Evolutionary conservation across 1,140 invertebrate species (phyloP), one percentile per base, ranked within the genome.

Genomic region (Dysdera silvatica): DNA sequence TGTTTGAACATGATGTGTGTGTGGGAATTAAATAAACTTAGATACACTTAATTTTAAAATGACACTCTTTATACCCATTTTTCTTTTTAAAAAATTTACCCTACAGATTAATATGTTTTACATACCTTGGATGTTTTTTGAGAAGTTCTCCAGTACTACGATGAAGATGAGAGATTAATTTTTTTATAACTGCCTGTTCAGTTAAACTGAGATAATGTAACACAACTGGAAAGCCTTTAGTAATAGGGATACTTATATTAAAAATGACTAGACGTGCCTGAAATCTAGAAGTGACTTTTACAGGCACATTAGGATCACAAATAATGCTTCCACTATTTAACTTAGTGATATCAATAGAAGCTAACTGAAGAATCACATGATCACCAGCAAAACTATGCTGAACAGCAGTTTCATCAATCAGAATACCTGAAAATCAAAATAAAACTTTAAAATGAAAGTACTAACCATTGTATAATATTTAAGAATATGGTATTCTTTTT

Each of bases 261-360:
- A 99, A 99, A 4, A 96, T 83, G 28, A 98, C 91, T 69, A 99
- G 84, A 67, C 92, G 84, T 14, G 91, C 93, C 79, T 91, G 84
- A 72, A 99, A 91, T 61, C 84, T 82, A 4, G 82, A 83, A 1
- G 87, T 84, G 10, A 88, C 82, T 29, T 85, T 87, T 14, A 93
- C 84, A 5, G 91, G 93, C 69, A 83, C 78, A 5, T 66, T 71
- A 0, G 84, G 83, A 78, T 92, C 88, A 79, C 91, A 95, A 4
- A 97, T 71, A 23, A 98, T 82, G 73, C 84, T 86, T 5, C 95
- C 94, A 48, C 93, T 82, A 29, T 83, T 82, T 16, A 98, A 83
- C 75, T 90, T 93, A 69, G 71, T 71, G 45, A 80, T 77, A 68
- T 83, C 82, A 48, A 78, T 82, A 33, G 91, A 91, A 7, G 85